These are phyloP conservation scores for Jacana jacana DNA, from an alignment of 2,113 vertebrate genomes.

Conservation along the genomic window DNA sequence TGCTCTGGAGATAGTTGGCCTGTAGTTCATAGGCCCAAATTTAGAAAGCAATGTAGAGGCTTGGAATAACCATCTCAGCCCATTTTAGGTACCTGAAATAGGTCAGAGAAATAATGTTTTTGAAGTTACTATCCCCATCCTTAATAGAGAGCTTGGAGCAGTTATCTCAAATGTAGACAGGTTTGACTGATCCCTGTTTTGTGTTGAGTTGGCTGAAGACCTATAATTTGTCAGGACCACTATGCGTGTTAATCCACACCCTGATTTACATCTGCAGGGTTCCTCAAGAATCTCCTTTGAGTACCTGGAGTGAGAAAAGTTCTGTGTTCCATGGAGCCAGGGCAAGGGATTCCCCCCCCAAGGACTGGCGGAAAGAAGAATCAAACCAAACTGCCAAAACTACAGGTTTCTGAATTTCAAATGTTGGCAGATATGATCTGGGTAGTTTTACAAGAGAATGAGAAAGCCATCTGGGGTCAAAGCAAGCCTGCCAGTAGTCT, in stretches of 20 bases:
- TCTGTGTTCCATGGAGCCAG: background rate
- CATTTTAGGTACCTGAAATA: background rate
- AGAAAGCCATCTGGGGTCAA: background rate
- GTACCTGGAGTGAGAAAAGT: background rate
- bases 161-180: background rate
- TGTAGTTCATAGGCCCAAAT: background rate
- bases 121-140: background rate
- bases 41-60: background rate
- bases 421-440: background rate
- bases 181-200: background rate
- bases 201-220: background rate
- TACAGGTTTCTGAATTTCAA: background rate
- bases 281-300: background rate
- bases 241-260: background rate
- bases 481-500: background rate
- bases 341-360: background rate
- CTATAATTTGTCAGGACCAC: background rate
- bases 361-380: background rate
- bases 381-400: background rate
- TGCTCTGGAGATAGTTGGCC: background rate
- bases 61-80: background rate
- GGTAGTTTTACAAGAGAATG: background rate
- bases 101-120: background rate
- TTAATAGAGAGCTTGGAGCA: background rate
- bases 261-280: background rate